Evolutionary conservation across 2,113 vertebrate genomes (phyloP).

Genomic region (Antennarius striatus): DNA sequence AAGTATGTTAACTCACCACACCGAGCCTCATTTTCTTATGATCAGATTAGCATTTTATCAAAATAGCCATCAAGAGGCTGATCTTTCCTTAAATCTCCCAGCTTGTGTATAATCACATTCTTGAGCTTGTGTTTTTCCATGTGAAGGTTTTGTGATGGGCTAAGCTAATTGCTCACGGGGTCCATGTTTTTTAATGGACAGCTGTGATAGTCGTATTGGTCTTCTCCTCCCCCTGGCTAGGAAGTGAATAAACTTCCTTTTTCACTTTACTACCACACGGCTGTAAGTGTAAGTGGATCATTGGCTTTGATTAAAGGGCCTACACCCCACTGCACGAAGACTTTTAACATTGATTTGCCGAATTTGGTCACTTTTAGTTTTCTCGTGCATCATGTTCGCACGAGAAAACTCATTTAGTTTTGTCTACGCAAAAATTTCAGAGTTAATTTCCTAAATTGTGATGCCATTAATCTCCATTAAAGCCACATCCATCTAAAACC

Average conservation of each 20-base stretch:
- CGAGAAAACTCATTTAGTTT: not conserved
- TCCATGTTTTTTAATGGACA: too few relatives aligned
- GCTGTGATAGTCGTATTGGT: too few relatives aligned
- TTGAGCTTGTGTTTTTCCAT: too few relatives aligned
- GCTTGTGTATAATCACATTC: too few relatives aligned
- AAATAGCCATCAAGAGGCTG: too few relatives aligned
- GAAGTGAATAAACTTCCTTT: not conserved
- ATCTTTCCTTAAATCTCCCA: too few relatives aligned
- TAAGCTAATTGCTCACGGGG: too few relatives aligned
- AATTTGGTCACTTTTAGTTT: not conserved
- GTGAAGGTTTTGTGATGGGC: too few relatives aligned
- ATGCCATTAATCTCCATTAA: conserved; percentile 62
- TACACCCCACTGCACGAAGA: not conserved
- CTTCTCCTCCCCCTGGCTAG: too few relatives aligned
- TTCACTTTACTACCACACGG: too few relatives aligned
- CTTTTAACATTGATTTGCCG: conserved; percentile 16
- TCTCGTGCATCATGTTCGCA: not conserved
- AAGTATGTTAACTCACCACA: not conserved
- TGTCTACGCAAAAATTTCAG: not conserved
- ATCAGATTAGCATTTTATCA: too few relatives aligned
- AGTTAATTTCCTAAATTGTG: conserved; percentile 36
- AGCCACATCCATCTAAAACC: conserved; percentile 37
- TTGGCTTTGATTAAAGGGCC: conserved; percentile 15
- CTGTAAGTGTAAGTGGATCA: not conserved
- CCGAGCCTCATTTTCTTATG: too few relatives aligned